Conservation (phyloP, 2,113 vertebrate species). For the Gallinago paraguaiae region DNA sequence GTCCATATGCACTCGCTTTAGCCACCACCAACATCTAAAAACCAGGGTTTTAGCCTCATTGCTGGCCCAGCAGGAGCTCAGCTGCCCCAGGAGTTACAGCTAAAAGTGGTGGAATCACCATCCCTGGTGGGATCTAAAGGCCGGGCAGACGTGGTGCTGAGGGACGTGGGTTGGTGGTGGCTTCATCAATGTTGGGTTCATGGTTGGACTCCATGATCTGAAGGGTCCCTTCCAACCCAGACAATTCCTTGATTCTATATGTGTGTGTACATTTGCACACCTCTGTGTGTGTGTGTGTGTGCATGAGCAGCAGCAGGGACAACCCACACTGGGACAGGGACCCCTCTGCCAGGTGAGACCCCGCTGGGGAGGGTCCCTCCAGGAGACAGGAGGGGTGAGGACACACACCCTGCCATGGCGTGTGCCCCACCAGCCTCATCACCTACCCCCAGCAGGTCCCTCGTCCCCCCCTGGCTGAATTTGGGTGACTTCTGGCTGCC, state of each 20-base stretch:
- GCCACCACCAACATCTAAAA: background rate
- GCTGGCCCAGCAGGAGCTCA: background rate
- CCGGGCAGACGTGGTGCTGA: background rate
- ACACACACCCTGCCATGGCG: rapidly evolving
- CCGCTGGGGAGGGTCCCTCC: rapidly evolving
- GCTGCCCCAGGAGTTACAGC: background rate
- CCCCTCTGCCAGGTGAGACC: background rate
- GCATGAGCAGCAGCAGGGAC: background rate
- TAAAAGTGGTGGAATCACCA: background rate
- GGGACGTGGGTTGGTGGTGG: too few species aligned
- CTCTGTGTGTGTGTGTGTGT: background rate
- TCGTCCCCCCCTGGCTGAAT: background rate
- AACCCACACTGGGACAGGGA: background rate
- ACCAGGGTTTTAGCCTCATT: background rate
- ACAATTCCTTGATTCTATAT: background rate
- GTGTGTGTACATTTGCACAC: background rate
- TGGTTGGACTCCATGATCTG: background rate
- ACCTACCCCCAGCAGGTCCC: background rate
- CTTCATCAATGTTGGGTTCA: background rate
- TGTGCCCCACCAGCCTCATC: background rate
- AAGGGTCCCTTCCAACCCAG: background rate
- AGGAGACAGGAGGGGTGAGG: background rate
- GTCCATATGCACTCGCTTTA: background rate
- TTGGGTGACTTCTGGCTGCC: background rate
- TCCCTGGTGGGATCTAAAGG: background rate